Percentiles rank a stretch among this genome's conserved stretches.
Evolutionary conservation across 2,113 vertebrate genomes (phyloP).

Genomic region (Prunella himalayana): DNA sequence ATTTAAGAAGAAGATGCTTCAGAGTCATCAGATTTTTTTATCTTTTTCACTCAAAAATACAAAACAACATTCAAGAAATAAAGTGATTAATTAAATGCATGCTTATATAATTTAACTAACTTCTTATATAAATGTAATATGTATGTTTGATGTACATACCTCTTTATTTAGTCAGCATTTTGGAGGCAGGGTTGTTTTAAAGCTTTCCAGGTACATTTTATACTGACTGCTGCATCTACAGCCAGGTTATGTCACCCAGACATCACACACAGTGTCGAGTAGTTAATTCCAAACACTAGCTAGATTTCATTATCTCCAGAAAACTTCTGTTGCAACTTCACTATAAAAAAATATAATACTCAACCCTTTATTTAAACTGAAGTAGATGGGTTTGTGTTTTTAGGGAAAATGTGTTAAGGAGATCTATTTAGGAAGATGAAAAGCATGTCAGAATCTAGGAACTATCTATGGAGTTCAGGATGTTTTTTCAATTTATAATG

Average conservation of each 20-base stretch:
- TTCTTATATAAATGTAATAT: no score
- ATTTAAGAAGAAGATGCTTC: neutral
- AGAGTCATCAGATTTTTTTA: neutral
- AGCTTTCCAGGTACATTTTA: neutral
- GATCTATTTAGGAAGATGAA: neutral
- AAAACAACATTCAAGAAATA: neutral
- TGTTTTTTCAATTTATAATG: neutral
- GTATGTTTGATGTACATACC: neutral
- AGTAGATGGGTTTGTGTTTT: neutral
- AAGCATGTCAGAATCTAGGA: neutral
- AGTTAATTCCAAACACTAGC: neutral
- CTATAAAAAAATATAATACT: neutral
- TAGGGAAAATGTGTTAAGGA: neutral
- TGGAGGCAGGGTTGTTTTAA: neutral
- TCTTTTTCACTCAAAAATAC: neutral
- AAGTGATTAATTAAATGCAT: neutral
- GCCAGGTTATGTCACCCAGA: neutral
- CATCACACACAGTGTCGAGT: rapidly evolving
- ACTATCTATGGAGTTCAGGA: neutral
- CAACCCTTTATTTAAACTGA: neutral
- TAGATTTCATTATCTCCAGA: neutral
- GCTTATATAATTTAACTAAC: neutral
- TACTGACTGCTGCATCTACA: neutral
- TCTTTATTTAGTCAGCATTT: neutral
- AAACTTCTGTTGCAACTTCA: neutral